Evolutionary conservation across 2,888 invertebrate species (phyloP).

Genomic region (Bimastos eiseni): DNA sequence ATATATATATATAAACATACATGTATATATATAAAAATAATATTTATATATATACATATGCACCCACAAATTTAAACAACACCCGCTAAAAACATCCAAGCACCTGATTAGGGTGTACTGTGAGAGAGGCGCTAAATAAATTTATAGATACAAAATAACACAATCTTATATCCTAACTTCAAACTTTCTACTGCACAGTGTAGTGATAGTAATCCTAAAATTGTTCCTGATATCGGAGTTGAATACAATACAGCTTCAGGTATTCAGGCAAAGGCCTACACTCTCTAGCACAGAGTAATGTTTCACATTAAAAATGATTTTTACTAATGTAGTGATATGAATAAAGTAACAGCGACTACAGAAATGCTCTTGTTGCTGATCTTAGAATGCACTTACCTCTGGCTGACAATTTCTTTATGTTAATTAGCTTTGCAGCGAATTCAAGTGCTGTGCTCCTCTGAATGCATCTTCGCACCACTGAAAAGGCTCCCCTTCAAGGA

Average conservation of each 20-base stretch:
- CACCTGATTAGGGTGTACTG: too few relatives aligned
- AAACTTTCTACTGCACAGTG: background rate
- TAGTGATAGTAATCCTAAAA: background rate
- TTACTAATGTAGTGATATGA: background rate
- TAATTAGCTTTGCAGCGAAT: slow-evolving; percentile 69
- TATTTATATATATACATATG: too few relatives aligned
- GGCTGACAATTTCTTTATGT: slow-evolving; percentile 97
- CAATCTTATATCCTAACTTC: background rate
- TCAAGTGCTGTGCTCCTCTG: slow-evolving; percentile 70
- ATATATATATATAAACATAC: too few relatives aligned
- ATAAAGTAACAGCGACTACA: background rate
- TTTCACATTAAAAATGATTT: background rate
- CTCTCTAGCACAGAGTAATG: background rate
- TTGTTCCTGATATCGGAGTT: background rate
- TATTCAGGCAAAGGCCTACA: background rate
- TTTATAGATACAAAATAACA: too few relatives aligned
- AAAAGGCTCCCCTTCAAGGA: slow-evolving; percentile 70
- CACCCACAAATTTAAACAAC: too few relatives aligned
- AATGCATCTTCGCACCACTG: slow-evolving; percentile 22
- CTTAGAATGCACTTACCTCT: slow-evolving; percentile 70
- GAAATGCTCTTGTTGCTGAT: background rate
- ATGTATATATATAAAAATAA: too few relatives aligned
- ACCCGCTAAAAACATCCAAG: too few relatives aligned
- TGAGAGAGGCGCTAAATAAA: too few relatives aligned
- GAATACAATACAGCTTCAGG: background rate